Conservation (phyloP, 2,113 vertebrate genomes). For the Rhegmatorhina hoffmannsi region DNA sequence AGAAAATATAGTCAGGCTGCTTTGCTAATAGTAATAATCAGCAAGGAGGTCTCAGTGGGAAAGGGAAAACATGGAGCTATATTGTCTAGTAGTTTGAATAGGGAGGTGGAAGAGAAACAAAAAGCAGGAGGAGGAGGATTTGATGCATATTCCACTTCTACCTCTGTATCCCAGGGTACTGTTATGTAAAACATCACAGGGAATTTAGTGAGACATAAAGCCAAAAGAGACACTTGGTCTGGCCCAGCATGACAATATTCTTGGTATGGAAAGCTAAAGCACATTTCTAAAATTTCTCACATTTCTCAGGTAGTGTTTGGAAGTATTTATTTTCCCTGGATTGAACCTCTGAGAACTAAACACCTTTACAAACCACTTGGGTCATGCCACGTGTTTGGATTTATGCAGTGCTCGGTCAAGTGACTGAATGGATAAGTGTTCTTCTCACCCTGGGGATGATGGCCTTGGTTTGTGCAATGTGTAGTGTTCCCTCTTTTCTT, state of each 20-base stretch:
- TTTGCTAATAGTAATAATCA: not conserved
- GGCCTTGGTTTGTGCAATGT: not conserved
- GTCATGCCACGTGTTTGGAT: not conserved
- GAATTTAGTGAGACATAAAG: not conserved
- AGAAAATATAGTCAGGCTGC: not conserved
- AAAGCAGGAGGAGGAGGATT: not conserved
- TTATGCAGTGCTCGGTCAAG: not conserved
- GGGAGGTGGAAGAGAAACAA: not conserved
- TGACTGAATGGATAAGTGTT: not conserved
- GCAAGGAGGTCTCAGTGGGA: not conserved
- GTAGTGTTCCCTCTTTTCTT: not conserved
- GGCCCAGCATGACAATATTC: not conserved
- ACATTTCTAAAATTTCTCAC: not conserved
- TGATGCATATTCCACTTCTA: not conserved
- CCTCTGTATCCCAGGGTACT: not conserved
- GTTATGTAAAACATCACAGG: not conserved
- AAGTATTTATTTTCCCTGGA: not conserved
- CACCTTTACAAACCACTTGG: fast-evolving
- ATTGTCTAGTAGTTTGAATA: not conserved
- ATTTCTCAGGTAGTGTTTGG: not conserved
- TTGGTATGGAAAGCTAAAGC: not conserved
- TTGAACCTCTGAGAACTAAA: not conserved
- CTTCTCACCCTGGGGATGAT: not conserved
- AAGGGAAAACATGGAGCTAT: not conserved
- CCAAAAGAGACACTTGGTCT: not conserved